A percentile compares a stretch with the other conserved stretches of the same genome.
Conservation (phyloP, 2,113 vertebrate genomes). For the Paramisgurnus dabryanus region DNA sequence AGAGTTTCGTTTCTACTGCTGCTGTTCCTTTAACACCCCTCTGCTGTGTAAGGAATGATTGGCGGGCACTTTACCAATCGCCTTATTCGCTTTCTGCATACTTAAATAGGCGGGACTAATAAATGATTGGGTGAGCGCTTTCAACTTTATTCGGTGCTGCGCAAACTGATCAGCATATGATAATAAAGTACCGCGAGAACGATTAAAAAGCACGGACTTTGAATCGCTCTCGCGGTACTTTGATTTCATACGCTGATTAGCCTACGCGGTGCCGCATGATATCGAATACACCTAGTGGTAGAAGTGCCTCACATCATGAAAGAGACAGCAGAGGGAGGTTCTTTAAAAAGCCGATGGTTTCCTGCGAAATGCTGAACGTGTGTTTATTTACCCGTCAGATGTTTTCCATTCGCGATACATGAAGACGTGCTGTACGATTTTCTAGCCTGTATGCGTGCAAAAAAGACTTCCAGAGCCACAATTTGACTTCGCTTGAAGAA, state of each 20-base stretch:
- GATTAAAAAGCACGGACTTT: no score
- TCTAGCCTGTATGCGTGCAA: not conserved
- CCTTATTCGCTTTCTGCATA: not conserved
- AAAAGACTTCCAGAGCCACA: not conserved
- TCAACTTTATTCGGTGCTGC: no score
- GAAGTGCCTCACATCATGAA: not conserved
- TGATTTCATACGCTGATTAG: no score
- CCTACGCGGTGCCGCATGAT: no score
- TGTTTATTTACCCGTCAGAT: not conserved
- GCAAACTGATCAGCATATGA: no score
- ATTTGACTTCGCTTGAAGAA: not conserved
- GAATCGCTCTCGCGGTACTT: no score
- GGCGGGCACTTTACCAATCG: conserved; percentile 53
- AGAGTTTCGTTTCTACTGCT: conserved; percentile 66
- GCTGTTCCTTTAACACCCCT: not conserved
- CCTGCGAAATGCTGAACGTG: not conserved
- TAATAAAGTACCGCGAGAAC: no score
- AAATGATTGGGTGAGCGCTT: not conserved
- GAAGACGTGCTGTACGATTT: not conserved
- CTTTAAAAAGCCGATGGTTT: not conserved
- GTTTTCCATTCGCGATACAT: not conserved
- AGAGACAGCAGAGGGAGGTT: not conserved
- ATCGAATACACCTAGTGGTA: no score
- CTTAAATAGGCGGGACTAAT: not conserved
- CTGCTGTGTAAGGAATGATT: conserved; percentile 26